Evolutionary conservation across 2,113 vertebrate species (phyloP).

Genomic region (Mormoops blainvillei): DNA sequence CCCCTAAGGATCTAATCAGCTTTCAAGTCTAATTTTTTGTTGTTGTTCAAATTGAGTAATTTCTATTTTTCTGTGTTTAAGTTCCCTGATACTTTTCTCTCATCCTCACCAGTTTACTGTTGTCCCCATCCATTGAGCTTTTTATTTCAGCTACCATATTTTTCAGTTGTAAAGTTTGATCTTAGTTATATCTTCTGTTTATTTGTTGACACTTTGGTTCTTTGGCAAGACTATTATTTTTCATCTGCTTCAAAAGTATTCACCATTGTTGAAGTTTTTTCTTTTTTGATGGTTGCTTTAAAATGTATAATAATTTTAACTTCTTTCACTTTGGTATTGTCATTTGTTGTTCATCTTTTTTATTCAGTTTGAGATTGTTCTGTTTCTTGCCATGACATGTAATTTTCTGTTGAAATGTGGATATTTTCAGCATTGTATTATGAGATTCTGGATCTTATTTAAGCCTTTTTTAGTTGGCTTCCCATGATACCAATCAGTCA

Average conservation of each 20-base stretch:
- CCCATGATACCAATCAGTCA: neutral
- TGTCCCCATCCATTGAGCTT: neutral
- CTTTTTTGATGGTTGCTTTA: neutral
- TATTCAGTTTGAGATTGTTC: neutral
- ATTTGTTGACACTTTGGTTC: neutral
- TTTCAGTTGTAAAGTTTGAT: neutral
- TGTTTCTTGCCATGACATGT: neutral
- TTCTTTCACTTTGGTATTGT: neutral
- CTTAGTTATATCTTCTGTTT: neutral
- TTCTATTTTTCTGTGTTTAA: neutral
- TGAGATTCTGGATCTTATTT: neutral
- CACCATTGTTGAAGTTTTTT: neutral
- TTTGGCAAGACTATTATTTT: neutral
- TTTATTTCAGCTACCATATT: neutral
- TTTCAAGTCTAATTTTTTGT: neutral
- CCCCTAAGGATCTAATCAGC: neutral
- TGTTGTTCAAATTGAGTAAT: neutral
- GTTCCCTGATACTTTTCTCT: neutral
- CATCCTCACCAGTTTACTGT: neutral
- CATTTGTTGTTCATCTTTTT: neutral
- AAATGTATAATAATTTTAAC: neutral
- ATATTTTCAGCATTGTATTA: neutral
- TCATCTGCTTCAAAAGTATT: neutral
- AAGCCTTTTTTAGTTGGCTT: neutral
- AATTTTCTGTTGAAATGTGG: neutral